A percentile compares a stretch with the other conserved stretches of the same genome.
These are phyloP conservation scores for Microtus agrestis DNA, from an alignment of 2,797 vertebrate genomes.

Conservation along the genomic window DNA sequence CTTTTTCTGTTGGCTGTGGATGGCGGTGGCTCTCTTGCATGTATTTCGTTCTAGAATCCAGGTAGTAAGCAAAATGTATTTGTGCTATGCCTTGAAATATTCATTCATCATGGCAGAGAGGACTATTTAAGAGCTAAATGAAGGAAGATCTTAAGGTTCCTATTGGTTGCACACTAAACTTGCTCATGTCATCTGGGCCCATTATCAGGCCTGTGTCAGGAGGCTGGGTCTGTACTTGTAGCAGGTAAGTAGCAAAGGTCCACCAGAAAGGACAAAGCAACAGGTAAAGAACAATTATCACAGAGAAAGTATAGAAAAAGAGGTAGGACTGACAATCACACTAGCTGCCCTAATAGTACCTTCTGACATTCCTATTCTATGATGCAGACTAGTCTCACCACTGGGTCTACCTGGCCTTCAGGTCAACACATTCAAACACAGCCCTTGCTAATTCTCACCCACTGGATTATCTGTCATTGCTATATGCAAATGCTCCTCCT, in stretches of 20 bases:
- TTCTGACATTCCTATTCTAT: neutral
- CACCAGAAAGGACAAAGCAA: neutral
- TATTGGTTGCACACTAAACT: too few species aligned
- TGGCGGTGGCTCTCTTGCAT: neutral
- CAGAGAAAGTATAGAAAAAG: neutral
- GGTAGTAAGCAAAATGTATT: accelerated
- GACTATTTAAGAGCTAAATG: neutral
- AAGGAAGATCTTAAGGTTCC: neutral
- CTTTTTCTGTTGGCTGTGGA: neutral
- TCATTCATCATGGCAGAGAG: neutral
- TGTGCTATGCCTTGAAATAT: neutral
- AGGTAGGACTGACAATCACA: too few species aligned
- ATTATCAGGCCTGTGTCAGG: neutral
- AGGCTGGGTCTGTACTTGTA: accelerated
- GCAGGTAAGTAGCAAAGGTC: accelerated
- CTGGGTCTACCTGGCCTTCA: neutral
- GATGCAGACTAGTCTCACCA: accelerated
- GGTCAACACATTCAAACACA: neutral
- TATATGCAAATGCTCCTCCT: neutral
- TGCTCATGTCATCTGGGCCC: neutral
- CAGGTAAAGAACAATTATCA: neutral
- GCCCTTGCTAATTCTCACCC: neutral
- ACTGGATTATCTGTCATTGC: neutral
- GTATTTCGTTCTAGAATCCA: neutral
- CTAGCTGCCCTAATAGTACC: too few species aligned